Percentiles rank a stretch among this genome's conserved stretches.
phyloP scores from a whole-genome alignment of 1,140 invertebrate species.

The Caerostris extrusa region DNA sequence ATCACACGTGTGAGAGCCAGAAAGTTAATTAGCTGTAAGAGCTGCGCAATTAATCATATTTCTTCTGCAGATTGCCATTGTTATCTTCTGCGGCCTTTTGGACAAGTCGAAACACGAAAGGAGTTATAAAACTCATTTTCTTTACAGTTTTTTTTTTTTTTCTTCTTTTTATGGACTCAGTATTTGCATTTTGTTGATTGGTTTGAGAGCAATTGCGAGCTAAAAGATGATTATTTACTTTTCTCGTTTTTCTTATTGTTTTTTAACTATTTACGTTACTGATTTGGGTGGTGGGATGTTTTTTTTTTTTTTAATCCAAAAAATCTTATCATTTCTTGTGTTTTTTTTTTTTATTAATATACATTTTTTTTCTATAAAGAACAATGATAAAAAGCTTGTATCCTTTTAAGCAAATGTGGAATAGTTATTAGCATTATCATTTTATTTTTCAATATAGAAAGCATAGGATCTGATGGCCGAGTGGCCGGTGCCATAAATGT shows the following conservation, averaged over 20 bases:
- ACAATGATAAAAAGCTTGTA: too few species aligned
- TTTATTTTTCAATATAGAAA: too few species aligned
- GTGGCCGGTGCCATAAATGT: too few species aligned
- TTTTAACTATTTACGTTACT: slow-evolving; percentile 29
- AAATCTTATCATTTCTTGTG: neutral
- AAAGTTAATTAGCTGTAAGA: slow-evolving; percentile 35
- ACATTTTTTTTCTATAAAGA: neutral
- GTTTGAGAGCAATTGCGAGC: neutral
- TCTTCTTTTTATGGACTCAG: neutral
- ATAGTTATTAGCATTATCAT: too few species aligned
- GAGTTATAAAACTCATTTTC: slow-evolving; percentile 29
- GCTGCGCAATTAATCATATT: slow-evolving; percentile 52
- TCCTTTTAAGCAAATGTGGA: too few species aligned
- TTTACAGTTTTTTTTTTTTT: neutral
- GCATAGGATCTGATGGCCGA: too few species aligned
- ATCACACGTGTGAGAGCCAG: neutral
- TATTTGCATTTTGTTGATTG: neutral
- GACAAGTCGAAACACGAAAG: slow-evolving; percentile 2
- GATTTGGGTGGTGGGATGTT: neutral
- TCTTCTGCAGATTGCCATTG: slow-evolving; percentile 17
- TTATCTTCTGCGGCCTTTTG: slow-evolving; percentile 12
- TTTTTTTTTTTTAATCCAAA: neutral
- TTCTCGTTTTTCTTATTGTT: slow-evolving; percentile 15
- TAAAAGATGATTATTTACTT: slow-evolving; percentile 47
- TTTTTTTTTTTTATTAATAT: neutral